Evolutionary conservation across 2,113 vertebrate genomes (phyloP), one percentile per base, ranked within the genome.

Genomic region (Rhynchomys soricoides): DNA sequence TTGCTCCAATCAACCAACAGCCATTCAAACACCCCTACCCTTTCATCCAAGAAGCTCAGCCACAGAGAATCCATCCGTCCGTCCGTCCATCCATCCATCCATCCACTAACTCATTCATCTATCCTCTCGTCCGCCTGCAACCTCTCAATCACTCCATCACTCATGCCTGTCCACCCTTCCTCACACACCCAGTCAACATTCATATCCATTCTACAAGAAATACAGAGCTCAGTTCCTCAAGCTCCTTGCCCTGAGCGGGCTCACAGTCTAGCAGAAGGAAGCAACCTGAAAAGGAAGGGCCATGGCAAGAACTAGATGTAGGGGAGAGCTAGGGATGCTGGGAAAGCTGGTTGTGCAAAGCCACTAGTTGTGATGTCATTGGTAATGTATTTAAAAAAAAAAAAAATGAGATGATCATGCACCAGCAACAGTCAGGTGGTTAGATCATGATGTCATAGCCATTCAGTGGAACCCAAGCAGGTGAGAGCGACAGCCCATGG

Each of bases 181-280:
- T 13, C 11, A 37, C 26, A 29, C 40, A 9, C 1, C 1, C 34
- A 4, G 9, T 62, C 57, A 19, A 19, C 66, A 31, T 7, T 17
- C 64, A 37, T 6, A 4, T 15, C 10, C 5, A 31, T 12, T 1
- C 64, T 74, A 40, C 15, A 34, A 22, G 3, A 64, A n/a, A 59
- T 26, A 62, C 90, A 59, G n/a, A 89, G 66, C 50, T 3, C 59
- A 66, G 11, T 10, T 26, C 43, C 7, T 8, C 31, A 31, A 55
- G 48, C 77, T 52, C 75, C 90, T 87, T 48, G 89, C 94, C 96
- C 93, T 21, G 4, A 0, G 11, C 17, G 71, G 93, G 95, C 95
- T 95, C 96, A 97, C 94, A 95, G 74, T 93, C 91, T 95, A 95
- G 86, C 86, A 91, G 86, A 74, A 68, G 29, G 81, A 87, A 57